Evolutionary conservation across 2,113 vertebrate genomes (phyloP), one percentile per base, ranked within the genome.

Genomic region (Ascaphus truei): DNA sequence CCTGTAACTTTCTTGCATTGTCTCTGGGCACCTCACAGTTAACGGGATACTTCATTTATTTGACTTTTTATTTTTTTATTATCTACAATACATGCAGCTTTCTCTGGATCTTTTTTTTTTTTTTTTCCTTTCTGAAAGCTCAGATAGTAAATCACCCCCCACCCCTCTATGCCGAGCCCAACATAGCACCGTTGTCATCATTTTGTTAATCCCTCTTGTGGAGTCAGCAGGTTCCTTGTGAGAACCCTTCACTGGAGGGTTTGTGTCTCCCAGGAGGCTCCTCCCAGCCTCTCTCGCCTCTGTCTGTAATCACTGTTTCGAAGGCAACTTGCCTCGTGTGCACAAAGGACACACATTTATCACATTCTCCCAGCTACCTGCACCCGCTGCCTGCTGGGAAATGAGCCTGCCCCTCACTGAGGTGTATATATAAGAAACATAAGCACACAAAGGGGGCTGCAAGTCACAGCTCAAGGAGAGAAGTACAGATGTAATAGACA

Each of bases 221-320:
- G 62, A 65, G 33, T 53, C 62, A 65, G 62, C 62, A 65, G 62
- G 25, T 53, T 65, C 25, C 20, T 33, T 30, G 22, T 34, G 34
- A 64, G 43, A 52, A 16, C 22, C 48, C 29, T 15, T 36, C 48
- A 52, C 45, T 52, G 48, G 25, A 65, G 62, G 50, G n/a, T 52
- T 51, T 29, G 30, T 4, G 2, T 10, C 22, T 65, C 62, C 23
- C 33, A 18, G 62, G 47, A 25, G 62, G 31, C 15, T 7, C 12
- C 60, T 45, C 12, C 12, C 13, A 15, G 39, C n/a, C 11, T 10
- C 60, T 45, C 12, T 7, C 13, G 15, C 25, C n/a, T 33, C 20
- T 25, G 23, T 33, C 29, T 36, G 8, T 62, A 62, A 62, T 62
- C 60, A 62, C 43, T 25, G 47, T 25, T 62, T 62, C 45, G 33